Evolutionary conservation across 2,113 vertebrate species (phyloP).

Genomic region (Oryzias curvinotus): DNA sequence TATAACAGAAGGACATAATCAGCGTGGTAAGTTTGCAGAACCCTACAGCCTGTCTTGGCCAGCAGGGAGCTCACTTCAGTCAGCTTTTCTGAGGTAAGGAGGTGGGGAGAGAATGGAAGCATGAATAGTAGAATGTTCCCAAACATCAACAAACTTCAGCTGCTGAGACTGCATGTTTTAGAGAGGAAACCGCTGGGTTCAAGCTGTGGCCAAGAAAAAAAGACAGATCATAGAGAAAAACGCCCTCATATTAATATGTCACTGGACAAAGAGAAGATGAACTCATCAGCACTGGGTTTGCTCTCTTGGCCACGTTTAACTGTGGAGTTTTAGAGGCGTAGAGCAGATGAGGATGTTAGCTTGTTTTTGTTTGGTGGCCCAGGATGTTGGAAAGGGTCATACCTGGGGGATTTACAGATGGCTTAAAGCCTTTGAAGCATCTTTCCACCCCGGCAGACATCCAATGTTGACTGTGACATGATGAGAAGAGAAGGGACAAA

Average conservation of each 20-base stretch:
- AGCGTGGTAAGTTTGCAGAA: slow-evolving; percentile 77
- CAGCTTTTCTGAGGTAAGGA: slow-evolving; percentile 84
- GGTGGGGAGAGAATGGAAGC: slow-evolving; percentile 29
- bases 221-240: neutral
- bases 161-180: slow-evolving; percentile 40
- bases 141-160: slow-evolving; percentile 27
- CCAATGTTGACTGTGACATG: slow-evolving; percentile 24
- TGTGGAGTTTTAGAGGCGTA: too few relatives aligned
- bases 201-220: too few relatives aligned
- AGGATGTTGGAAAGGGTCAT: slow-evolving; percentile 10
- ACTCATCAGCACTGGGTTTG: neutral
- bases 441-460: slow-evolving; percentile 35
- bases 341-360: too few relatives aligned
- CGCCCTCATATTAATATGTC: neutral
- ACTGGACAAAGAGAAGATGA: neutral
- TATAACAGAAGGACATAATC: slow-evolving; percentile 87
- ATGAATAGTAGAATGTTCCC: slow-evolving; percentile 30
- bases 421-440: slow-evolving; percentile 49
- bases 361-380: slow-evolving; percentile 51
- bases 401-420: slow-evolving; percentile 62
- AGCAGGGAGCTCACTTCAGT: slow-evolving; percentile 82
- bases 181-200: neutral
- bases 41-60: slow-evolving; percentile 78
- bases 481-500: neutral
- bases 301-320: too few relatives aligned